These are phyloP conservation scores for Sericinus montela DNA, from an alignment of 2,888 invertebrate genomes.

Conservation along the genomic window DNA sequence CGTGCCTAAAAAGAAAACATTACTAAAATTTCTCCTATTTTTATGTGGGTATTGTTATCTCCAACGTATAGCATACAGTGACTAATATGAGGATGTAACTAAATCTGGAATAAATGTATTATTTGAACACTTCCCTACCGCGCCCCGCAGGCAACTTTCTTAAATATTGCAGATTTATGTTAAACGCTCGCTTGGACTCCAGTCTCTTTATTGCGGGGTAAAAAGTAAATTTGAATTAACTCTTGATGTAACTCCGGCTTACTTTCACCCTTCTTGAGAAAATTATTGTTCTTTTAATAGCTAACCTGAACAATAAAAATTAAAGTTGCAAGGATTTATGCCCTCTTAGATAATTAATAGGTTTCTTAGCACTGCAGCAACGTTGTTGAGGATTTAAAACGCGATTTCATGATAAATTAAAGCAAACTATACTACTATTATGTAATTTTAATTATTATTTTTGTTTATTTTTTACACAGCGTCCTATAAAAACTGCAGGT, in stretches of 20 bases:
- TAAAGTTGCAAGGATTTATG: conserved; percentile 19
- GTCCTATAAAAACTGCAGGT: too few species aligned
- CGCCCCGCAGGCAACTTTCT: conserved; percentile 37
- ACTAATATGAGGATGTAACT: conserved; percentile 29
- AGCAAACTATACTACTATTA: too few species aligned
- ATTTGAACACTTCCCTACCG: conserved; percentile 37
- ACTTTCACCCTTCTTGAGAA: conserved; percentile 31
- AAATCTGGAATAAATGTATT: conserved; percentile 31
- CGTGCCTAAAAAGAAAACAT: too few species aligned
- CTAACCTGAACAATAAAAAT: conserved; percentile 25
- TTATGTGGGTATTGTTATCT: too few species aligned
- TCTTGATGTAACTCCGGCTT: conserved; percentile 47
- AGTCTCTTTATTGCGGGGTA: conserved; percentile 44
- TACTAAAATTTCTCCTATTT: too few species aligned
- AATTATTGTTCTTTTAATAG: conserved; percentile 30
- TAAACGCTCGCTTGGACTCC: conserved; percentile 43
- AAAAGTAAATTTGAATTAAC: conserved; percentile 67
- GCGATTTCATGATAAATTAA: too few species aligned
- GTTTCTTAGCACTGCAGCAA: not conserved
- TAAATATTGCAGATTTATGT: conserved; percentile 70
- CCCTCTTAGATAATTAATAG: conserved; percentile 1
- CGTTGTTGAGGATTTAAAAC: too few species aligned
- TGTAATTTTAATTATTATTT: too few species aligned
- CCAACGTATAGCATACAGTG: conserved; percentile 3
- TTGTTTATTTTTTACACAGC: too few species aligned